A percentile compares a stretch with the other conserved stretches of the same genome.
phyloP scores from a whole-genome alignment of 1,140 invertebrate genomes.

The Cydia pomonella region DNA sequence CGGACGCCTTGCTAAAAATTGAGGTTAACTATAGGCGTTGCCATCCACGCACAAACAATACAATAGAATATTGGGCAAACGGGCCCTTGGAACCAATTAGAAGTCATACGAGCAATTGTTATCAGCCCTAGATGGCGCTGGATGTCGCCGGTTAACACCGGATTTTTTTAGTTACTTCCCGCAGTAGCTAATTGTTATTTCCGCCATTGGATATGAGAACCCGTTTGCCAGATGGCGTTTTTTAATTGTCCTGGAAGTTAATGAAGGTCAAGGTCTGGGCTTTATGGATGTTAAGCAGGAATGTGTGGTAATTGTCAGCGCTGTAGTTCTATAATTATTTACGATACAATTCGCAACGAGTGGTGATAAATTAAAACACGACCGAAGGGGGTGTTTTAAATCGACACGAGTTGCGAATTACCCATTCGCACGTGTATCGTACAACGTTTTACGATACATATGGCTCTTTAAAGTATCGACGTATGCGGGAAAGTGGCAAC shows the following conservation, averaged over 20 bases:
- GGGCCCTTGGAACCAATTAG: constrained; percentile 22
- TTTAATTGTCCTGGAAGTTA: constrained; percentile 23
- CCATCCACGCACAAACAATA: constrained; percentile 17
- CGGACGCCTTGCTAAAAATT: not conserved
- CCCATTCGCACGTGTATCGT: no score
- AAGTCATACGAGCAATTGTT: not conserved
- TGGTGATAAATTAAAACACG: no score
- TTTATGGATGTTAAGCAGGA: not conserved
- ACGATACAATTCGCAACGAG: no score
- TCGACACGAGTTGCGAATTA: no score
- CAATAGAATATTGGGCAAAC: constrained; percentile 17
- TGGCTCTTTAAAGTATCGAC: no score
- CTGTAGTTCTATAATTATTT: not conserved
- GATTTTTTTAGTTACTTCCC: constrained; percentile 42
- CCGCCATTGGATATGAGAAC: constrained; percentile 42
- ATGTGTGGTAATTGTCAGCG: constrained; percentile 4
- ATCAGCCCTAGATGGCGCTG: constrained; percentile 12
- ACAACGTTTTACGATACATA: no score
- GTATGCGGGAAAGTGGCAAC: no score
- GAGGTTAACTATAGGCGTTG: constrained; percentile 7
- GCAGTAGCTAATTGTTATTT: constrained; percentile 48
- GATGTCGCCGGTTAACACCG: constrained; percentile 34
- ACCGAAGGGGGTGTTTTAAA: no score
- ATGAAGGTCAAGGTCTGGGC: constrained; percentile 11
- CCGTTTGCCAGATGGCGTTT: constrained; percentile 33